Conservation (phyloP, 2,888 invertebrate species). For the Melanostoma mellinum region DNA sequence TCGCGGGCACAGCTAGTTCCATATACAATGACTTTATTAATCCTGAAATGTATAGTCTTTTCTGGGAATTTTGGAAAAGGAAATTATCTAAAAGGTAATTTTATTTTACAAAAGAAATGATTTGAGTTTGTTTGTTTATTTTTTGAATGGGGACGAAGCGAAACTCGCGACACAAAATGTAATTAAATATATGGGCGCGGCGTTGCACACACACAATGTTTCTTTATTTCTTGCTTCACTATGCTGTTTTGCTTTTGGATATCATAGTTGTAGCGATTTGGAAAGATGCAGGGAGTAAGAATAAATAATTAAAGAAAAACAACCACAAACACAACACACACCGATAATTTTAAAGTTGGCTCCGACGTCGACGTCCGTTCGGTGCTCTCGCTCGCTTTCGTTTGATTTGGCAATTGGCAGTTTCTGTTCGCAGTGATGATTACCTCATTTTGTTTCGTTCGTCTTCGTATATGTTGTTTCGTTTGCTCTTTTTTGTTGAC, state of each 20-base stretch:
- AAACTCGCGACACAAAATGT: constrained; percentile 58
- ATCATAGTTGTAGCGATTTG: constrained; percentile 33
- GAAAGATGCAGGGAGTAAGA: constrained; percentile 32
- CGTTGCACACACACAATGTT: constrained; percentile 67
- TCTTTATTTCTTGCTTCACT: constrained; percentile 33
- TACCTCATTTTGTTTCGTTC: constrained; percentile 59
- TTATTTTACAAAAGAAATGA: constrained; percentile 36
- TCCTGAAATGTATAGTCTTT: constrained; percentile 54
- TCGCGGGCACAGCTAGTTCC: no score
- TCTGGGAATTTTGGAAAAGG: constrained; percentile 35
- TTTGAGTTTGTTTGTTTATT: constrained; percentile 6
- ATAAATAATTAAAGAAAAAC: constrained; percentile 33
- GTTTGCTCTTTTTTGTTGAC: constrained; percentile 30
- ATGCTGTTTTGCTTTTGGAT: constrained; percentile 58
- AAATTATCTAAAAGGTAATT: constrained; percentile 27
- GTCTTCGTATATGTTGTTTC: constrained; percentile 18
- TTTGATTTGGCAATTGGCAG: constrained; percentile 44
- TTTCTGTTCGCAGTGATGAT: constrained; percentile 40
- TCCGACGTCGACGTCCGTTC: constrained; percentile 68
- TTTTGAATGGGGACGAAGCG: neutral
- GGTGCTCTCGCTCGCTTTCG: constrained; percentile 64
- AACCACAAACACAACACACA: constrained; percentile 62
- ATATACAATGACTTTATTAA: no score
- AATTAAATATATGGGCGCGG: constrained; percentile 70
- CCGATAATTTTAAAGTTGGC: constrained; percentile 51